Conservation (phyloP, 2,888 invertebrate species). For the Hesperia comma region DNA sequence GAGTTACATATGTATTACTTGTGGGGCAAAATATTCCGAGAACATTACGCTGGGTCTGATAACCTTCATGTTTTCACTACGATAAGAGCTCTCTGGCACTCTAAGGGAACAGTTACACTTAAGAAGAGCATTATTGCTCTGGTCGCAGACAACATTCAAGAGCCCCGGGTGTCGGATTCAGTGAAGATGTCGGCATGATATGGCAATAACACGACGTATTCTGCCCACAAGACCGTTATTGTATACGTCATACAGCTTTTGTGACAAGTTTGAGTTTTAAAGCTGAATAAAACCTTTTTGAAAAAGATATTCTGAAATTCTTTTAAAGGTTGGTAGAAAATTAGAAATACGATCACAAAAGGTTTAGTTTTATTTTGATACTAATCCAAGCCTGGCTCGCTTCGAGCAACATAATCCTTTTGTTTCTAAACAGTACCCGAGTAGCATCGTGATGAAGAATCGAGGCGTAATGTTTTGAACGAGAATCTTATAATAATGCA, state of each 20-base stretch:
- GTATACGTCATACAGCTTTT: conserved; percentile 43
- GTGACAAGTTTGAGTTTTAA: conserved; percentile 15
- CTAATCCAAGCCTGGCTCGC: neutral
- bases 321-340: too few species aligned
- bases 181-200: conserved; percentile 59
- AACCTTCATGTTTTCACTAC: conserved; percentile 46
- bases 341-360: too few species aligned
- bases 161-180: conserved; percentile 46
- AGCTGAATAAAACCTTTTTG: neutral
- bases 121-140: conserved; percentile 66
- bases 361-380: neutral
- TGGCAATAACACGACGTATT: conserved; percentile 64
- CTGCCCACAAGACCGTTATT: conserved; percentile 57
- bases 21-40: conserved; percentile 38
- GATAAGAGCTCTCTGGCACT: conserved; percentile 47
- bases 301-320: neutral
- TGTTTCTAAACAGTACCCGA: neutral
- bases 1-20: conserved; percentile 24
- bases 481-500: neutral
- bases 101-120: conserved; percentile 61
- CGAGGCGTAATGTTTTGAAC: neutral
- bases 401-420: neutral
- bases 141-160: conserved; percentile 53
- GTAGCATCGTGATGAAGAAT: neutral
- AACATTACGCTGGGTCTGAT: conserved; percentile 43